A percentile compares a stretch with the other conserved stretches of the same genome.
phyloP scores from a whole-genome alignment of 2,888 invertebrate genomes.

The Agrotis exclamationis region DNA sequence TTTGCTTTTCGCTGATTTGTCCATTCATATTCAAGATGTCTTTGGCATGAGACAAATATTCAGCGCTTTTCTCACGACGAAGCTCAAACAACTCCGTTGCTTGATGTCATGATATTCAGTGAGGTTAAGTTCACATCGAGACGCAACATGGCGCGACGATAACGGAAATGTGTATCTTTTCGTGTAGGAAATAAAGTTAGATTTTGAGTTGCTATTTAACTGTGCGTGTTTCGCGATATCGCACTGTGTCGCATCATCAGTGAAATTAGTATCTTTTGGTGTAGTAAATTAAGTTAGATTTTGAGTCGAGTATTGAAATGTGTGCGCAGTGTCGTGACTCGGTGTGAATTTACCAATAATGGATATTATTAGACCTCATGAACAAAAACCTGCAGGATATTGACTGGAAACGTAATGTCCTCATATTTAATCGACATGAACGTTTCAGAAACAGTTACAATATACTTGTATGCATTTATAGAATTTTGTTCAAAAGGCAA shows the following conservation, averaged over 20 bases:
- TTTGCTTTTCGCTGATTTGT: not conserved
- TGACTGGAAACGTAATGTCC: not conserved
- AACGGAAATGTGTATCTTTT: no score
- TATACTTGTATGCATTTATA: conserved; percentile 1
- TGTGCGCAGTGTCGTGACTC: no score
- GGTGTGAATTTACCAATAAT: no score
- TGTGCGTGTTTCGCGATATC: no score
- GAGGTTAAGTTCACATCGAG: not conserved
- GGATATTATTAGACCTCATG: not conserved
- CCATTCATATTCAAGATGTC: not conserved
- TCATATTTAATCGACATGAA: not conserved
- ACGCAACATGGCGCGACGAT: no score
- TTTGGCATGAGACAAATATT: not conserved
- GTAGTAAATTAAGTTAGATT: no score
- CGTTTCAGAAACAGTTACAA: not conserved
- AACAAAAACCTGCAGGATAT: not conserved
- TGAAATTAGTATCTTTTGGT: no score
- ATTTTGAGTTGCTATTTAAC: no score
- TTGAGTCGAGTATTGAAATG: no score
- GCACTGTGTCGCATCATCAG: no score
- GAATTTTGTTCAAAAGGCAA: not conserved
- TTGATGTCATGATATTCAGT: not conserved
- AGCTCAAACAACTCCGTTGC: not conserved
- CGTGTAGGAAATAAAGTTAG: no score
- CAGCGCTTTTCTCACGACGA: not conserved